Conservation (phyloP, 2,113 vertebrate genomes). For the Nothocercus julius region DNA sequence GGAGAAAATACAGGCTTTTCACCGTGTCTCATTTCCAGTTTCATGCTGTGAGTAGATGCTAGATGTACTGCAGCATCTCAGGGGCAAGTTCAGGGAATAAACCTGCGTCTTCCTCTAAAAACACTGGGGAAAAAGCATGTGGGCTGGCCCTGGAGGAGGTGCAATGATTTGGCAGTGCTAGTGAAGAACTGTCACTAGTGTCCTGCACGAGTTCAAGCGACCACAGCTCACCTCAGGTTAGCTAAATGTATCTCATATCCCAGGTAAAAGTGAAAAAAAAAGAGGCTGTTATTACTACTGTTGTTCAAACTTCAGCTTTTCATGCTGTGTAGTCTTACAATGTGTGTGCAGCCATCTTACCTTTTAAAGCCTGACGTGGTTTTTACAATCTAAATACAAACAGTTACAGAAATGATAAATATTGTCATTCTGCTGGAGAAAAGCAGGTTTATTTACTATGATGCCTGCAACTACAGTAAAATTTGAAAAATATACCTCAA, state of each 20-base stretch:
- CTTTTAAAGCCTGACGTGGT: background rate
- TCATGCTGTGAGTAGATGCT: background rate
- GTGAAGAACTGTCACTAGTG: background rate
- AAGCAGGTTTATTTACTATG: background rate
- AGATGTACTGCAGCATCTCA: background rate
- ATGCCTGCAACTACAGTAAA: conserved; percentile 7
- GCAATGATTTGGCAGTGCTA: background rate
- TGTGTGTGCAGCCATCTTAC: background rate
- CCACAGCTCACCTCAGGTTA: background rate
- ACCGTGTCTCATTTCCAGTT: background rate
- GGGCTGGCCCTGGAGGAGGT: background rate
- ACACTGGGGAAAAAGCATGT: background rate
- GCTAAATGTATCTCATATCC: background rate
- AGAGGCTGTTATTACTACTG: background rate
- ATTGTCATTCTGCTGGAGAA: background rate
- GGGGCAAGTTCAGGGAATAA: background rate
- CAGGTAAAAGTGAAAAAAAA: background rate
- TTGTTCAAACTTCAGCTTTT: background rate
- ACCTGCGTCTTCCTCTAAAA: background rate
- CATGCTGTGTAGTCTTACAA: background rate
- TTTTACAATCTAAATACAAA: background rate
- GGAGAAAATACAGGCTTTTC: background rate
- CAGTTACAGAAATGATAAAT: background rate
- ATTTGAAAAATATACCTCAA: background rate
- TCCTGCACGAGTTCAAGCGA: background rate